Conservation (phyloP, 2,888 invertebrate species). For the Mimachlamys varia region DNA sequence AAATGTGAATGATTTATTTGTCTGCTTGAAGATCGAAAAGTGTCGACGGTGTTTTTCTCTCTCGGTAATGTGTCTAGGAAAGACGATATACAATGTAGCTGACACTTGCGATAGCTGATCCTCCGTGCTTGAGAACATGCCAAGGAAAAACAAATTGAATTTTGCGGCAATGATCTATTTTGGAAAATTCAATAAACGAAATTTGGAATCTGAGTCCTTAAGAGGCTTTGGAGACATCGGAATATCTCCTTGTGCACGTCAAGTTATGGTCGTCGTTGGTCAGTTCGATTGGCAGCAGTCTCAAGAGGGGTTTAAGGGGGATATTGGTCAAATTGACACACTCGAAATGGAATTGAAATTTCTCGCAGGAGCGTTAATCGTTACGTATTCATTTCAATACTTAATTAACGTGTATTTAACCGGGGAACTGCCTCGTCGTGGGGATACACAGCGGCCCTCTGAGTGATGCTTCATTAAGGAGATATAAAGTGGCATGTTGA, state of each 20-base stretch:
- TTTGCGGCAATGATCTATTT: background rate
- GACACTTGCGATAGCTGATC: no score
- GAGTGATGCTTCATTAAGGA: background rate
- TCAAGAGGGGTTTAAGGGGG: background rate
- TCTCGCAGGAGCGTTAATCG: background rate
- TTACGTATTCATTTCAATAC: background rate
- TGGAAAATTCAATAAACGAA: background rate
- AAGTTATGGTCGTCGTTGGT: background rate
- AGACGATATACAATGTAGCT: background rate
- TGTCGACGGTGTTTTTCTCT: no score
- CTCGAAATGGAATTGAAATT: constrained; percentile 2
- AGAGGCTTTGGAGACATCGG: background rate
- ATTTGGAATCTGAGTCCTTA: background rate
- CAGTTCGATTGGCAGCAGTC: background rate
- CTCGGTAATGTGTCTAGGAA: background rate
- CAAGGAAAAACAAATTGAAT: background rate
- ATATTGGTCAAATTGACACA: background rate
- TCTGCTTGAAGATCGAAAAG: no score
- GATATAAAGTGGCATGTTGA: background rate
- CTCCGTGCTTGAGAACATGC: background rate
- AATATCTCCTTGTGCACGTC: background rate
- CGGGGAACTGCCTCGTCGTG: background rate
- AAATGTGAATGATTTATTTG: no score
- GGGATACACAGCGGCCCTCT: background rate
- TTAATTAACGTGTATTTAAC: background rate